phyloP scores from a whole-genome alignment of 92 coral and sea anemone species.

The Epizoanthus ramosus region DNA sequence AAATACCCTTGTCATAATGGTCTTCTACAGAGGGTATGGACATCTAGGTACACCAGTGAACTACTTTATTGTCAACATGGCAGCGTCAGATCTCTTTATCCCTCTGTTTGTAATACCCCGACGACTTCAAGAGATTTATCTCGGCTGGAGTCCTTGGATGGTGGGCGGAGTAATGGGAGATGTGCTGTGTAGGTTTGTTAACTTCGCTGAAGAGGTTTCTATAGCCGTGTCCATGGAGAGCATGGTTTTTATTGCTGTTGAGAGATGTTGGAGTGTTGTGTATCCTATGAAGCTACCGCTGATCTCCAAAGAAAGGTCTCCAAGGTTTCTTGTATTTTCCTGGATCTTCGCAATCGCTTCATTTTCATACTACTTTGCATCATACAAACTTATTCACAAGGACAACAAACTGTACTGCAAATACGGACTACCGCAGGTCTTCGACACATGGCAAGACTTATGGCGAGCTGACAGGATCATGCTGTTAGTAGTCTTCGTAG shows the following conservation, averaged over 20 bases:
- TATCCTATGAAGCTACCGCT: conserved; percentile 28
- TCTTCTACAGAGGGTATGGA: conserved; percentile 20
- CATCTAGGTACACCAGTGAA: conserved; percentile 22
- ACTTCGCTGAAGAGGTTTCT: conserved; percentile 38
- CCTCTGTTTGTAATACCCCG: conserved; percentile 24
- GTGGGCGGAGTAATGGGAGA: conserved; percentile 8
- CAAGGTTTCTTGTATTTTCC: conserved; percentile 9
- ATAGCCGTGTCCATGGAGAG: conserved; percentile 24
- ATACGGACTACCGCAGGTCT: conserved; percentile 11
- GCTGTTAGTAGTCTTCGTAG: neutral
- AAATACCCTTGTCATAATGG: conserved; percentile 2
- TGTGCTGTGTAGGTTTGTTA: conserved; percentile 12
- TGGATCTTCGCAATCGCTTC: conserved; percentile 8
- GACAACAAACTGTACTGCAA: conserved; percentile 13
- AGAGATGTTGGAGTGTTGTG: conserved; percentile 35
- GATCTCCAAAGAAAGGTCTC: conserved; percentile 19
- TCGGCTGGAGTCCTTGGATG: conserved; percentile 30
- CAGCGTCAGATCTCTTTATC: conserved; percentile 18
- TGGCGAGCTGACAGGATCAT: conserved; percentile 36
- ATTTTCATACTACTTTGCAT: neutral
- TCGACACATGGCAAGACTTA: conserved; percentile 34
- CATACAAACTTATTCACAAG: neutral
- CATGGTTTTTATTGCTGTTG: conserved; percentile 32
- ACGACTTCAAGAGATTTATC: conserved; percentile 32
- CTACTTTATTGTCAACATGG: conserved; percentile 24